Evolutionary conservation across 2,888 invertebrate species (phyloP).

Genomic region (Parochlus steinenii): DNA sequence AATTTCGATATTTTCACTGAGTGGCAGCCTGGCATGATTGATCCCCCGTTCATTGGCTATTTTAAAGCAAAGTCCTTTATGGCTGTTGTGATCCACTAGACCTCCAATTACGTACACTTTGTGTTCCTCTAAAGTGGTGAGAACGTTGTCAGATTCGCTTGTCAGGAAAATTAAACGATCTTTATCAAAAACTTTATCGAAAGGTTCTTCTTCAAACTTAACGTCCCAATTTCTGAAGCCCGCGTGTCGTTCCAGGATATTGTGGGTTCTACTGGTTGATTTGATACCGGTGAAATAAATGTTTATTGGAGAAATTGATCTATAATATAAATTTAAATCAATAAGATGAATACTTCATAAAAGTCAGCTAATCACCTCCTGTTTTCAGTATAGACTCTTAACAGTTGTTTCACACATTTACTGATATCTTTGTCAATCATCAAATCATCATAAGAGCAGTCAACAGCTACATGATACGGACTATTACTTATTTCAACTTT

Average conservation of each 20-base stretch:
- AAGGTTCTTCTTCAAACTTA: conserved; percentile 48
- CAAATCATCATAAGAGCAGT: conserved; percentile 77
- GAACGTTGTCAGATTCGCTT: conserved; percentile 82
- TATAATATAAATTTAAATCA: not conserved
- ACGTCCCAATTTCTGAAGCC: conserved; percentile 91
- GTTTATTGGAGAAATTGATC: conserved; percentile 44
- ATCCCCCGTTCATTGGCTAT: conserved; percentile 65
- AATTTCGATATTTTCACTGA: conserved; percentile 78
- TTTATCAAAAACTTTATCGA: conserved; percentile 53
- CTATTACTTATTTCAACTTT: conserved; percentile 51
- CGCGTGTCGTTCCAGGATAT: conserved; percentile 61
- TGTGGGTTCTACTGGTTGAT: conserved; percentile 45
- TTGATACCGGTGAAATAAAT: conserved; percentile 67
- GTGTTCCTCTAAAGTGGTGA: conserved; percentile 54
- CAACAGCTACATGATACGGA: conserved; percentile 60
- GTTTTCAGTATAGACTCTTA: conserved; percentile 81
- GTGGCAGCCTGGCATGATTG: conserved; percentile 69
- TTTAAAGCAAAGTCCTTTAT: conserved; percentile 80
- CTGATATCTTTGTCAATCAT: conserved; percentile 83
- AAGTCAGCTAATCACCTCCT: conserved; percentile 44
- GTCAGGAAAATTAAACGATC: conserved; percentile 76
- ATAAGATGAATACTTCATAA: not conserved
- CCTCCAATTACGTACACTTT: conserved; percentile 92
- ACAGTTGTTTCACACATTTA: conserved; percentile 79
- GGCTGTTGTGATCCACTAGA: conserved; percentile 90